phyloP scores from a whole-genome alignment of 2,888 invertebrate genomes.

The Perithous albicinctus region DNA sequence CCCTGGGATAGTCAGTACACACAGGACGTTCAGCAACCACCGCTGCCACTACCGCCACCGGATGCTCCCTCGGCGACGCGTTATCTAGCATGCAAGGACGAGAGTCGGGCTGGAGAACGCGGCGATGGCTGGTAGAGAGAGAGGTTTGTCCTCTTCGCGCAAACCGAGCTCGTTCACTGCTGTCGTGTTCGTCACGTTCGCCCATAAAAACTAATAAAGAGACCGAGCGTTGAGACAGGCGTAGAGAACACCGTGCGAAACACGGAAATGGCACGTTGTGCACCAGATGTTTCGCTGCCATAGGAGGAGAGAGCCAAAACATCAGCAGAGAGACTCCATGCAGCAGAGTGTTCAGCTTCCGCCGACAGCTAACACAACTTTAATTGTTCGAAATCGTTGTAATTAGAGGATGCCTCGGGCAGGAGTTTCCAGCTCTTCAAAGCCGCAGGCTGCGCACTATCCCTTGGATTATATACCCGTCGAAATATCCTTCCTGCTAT shows the following conservation, averaged over 20 bases:
- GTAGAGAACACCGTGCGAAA: conserved; percentile 42
- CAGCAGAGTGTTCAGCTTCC: conserved; percentile 66
- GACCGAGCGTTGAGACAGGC: conserved; percentile 52
- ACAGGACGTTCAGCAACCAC: conserved; percentile 46
- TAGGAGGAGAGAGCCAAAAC: conserved; percentile 30
- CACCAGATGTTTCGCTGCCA: conserved; percentile 57
- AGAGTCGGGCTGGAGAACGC: conserved; percentile 47
- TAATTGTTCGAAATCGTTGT: conserved; percentile 76
- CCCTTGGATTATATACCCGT: not conserved
- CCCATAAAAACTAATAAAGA: conserved; percentile 74
- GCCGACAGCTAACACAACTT: conserved; percentile 73
- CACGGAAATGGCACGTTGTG: conserved; percentile 67
- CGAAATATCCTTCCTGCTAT: not conserved
- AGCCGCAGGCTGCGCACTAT: not conserved
- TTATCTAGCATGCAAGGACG: conserved; percentile 60
- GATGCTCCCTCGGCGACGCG: conserved; percentile 58
- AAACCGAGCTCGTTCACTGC: conserved; percentile 51
- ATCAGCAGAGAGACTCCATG: not conserved
- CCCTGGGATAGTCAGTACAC: conserved; percentile 47
- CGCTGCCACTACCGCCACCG: conserved; percentile 47
- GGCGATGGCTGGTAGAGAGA: conserved; percentile 1
- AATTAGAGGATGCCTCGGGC: conserved; percentile 70
- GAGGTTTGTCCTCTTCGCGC: conserved; percentile 42
- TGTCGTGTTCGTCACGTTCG: conserved; percentile 68
- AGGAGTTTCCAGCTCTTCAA: conserved; percentile 17